Conservation (phyloP, 2,797 vertebrate genomes). For the Falco columbarius region DNA sequence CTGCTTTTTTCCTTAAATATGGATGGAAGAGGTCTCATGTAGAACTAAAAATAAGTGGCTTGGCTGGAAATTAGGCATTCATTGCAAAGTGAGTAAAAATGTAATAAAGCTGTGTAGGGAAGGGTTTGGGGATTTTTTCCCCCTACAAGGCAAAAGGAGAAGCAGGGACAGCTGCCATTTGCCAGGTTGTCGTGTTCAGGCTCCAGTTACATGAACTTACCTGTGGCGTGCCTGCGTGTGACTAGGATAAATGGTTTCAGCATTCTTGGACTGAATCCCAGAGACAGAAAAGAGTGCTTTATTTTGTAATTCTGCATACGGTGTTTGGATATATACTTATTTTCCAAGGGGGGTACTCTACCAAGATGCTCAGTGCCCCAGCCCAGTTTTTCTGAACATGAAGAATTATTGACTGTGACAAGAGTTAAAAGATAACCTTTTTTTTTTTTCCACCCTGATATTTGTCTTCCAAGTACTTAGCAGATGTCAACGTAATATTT, state of each 20-base stretch:
- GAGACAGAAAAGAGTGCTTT: not conserved
- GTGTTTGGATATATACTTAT: not conserved
- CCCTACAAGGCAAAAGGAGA: not conserved
- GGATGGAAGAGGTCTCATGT: not conserved
- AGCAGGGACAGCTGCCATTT: slow-evolving; percentile 9
- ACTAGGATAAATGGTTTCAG: slow-evolving; percentile 6
- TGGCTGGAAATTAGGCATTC: not conserved
- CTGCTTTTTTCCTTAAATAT: not conserved
- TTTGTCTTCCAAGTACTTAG: not conserved
- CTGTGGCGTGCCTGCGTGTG: not conserved
- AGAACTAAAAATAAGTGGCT: not conserved
- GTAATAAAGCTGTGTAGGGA: not conserved
- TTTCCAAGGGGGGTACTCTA: not conserved
- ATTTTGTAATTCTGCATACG: not conserved
- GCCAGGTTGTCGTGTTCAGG: not conserved
- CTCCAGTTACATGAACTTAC: not conserved
- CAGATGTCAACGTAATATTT: not conserved
- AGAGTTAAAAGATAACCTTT: not conserved
- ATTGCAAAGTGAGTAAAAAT: not conserved
- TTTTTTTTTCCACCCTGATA: not conserved
- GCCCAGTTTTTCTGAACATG: not conserved
- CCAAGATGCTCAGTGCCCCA: not conserved
- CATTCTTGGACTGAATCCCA: not conserved
- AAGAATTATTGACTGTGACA: not conserved
- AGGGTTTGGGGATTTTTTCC: not conserved